Evolutionary conservation across 2,113 vertebrate genomes (phyloP).

Genomic region (Hymenochirus boettgeri): DNA sequence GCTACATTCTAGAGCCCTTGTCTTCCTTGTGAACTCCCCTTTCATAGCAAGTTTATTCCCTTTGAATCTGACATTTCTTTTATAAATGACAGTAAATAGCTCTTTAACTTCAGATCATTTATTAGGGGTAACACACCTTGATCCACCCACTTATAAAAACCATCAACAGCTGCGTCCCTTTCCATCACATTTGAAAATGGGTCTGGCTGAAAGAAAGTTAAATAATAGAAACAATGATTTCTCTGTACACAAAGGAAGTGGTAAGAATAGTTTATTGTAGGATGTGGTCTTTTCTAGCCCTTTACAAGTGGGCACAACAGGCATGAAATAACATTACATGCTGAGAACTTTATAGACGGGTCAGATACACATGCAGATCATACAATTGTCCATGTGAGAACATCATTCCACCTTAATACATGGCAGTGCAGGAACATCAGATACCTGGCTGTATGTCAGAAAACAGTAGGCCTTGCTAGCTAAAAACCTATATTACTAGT

Average conservation of each 20-base stretch:
- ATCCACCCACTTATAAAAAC: no score
- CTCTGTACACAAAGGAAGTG: conserved; percentile 51
- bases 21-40: no score
- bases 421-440: conserved; percentile 2
- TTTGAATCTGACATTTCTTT: no score
- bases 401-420: conserved; percentile 51
- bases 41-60: no score
- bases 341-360: conserved; percentile 41
- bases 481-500: no score
- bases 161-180: no score
- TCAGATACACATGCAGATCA: conserved; percentile 29
- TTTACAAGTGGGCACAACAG: conserved; percentile 75
- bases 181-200: no score
- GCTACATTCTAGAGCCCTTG: no score
- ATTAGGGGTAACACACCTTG: no score
- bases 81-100: no score
- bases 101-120: no score
- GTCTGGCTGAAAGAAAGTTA: no score
- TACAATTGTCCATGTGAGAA: conserved; percentile 55
- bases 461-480: not conserved
- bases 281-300: conserved; percentile 68
- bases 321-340: conserved; percentile 73
- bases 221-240: conserved; percentile 13
- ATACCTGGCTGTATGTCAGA: not conserved
- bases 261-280: conserved; percentile 88